Percentiles rank a stretch among this genome's conserved stretches.
These are phyloP conservation scores for Leucophora obtusa DNA, from an alignment of 2,888 invertebrate species.

Conservation along the genomic window DNA sequence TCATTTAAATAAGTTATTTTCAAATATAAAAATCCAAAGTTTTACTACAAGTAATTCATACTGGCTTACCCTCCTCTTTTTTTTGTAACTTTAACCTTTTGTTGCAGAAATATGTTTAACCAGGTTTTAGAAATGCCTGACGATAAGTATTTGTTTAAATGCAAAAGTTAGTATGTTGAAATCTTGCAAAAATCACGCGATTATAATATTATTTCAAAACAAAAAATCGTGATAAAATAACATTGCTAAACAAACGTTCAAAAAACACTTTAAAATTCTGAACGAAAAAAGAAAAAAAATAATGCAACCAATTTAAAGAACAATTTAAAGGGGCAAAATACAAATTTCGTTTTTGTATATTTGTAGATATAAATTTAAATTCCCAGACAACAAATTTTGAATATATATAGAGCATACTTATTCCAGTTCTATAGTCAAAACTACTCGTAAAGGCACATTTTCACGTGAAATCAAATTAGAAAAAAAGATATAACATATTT, in stretches of 20 bases:
- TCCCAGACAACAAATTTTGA: no score
- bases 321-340: no score
- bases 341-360: no score
- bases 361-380: no score
- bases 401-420: no score
- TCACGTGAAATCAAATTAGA: no score
- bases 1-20: no score
- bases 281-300: not conserved
- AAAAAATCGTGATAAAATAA: conserved; percentile 13
- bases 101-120: conserved; percentile 30
- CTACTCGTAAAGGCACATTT: no score
- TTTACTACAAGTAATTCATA: not conserved
- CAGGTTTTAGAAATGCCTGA: conserved; percentile 18
- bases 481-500: no score
- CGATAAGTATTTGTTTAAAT: conserved; percentile 39
- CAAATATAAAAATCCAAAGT: no score
- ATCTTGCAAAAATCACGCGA: conserved; percentile 44
- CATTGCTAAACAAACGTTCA: conserved; percentile 8
- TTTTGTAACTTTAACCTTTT: conserved; percentile 28
- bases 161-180: conserved; percentile 24
- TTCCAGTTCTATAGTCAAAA: no score
- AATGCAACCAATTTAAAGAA: not conserved
- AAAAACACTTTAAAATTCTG: conserved; percentile 8
- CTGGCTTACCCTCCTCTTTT: conserved; percentile 8
- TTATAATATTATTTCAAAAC: conserved; percentile 30